Evolutionary conservation across 1,140 invertebrate species (phyloP).

Genomic region (Lepidurus apus): DNA sequence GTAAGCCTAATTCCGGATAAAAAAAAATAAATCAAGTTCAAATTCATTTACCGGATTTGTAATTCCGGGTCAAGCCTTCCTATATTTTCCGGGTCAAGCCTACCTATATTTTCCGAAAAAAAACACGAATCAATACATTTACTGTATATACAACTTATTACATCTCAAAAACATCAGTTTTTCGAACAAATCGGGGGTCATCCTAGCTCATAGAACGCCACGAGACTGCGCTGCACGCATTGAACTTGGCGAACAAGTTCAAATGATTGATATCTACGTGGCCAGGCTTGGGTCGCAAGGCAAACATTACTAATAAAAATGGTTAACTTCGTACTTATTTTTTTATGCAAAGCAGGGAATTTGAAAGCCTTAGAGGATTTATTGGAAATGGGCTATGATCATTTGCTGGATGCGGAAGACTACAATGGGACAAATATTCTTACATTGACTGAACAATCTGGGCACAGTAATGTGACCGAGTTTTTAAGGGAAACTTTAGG

Average conservation of each 20-base stretch:
- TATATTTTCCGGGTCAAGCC: too few relatives aligned
- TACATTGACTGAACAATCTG: conserved; percentile 57
- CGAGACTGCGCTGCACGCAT: not conserved
- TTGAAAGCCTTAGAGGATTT: conserved; percentile 68
- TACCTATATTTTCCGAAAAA: too few relatives aligned
- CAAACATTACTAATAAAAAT: conserved; percentile 35
- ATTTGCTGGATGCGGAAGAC: conserved; percentile 71
- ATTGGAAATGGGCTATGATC: conserved; percentile 76
- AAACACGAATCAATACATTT: too few relatives aligned
- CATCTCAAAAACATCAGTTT: too few relatives aligned
- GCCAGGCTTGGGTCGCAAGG: not conserved
- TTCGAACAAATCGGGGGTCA: too few relatives aligned
- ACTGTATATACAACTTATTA: too few relatives aligned
- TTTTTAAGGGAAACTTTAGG: conserved; percentile 59
- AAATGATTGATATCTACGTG: not conserved
- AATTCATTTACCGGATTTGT: too few relatives aligned
- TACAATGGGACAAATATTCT: conserved; percentile 59
- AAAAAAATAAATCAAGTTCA: too few relatives aligned
- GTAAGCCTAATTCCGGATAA: too few relatives aligned
- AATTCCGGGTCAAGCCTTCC: too few relatives aligned
- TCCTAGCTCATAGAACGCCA: not conserved
- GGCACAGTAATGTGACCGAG: conserved; percentile 54
- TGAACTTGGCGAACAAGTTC: not conserved
- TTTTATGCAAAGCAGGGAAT: conserved; percentile 53
- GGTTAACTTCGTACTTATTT: too few relatives aligned